Conservation (phyloP, 2,888 invertebrate genomes). For the Conchocele bisecta region DNA sequence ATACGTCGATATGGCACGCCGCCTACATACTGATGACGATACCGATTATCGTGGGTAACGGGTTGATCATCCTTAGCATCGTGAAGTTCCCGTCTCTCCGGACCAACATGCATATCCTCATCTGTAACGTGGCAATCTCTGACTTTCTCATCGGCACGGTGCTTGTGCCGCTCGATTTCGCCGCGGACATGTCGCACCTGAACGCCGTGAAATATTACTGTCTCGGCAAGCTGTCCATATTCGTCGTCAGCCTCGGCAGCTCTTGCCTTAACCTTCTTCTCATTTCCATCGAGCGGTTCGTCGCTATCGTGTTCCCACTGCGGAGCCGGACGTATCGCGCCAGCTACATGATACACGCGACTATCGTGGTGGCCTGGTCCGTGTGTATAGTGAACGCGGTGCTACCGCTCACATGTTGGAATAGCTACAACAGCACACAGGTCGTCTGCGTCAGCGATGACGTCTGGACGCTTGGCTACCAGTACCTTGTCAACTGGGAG, state of each 20-base stretch:
- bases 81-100: conserved; percentile 16
- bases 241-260: conserved; percentile 29
- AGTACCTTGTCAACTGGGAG: background rate
- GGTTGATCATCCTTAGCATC: conserved; percentile 35
- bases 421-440: conserved; percentile 15
- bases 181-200: conserved; percentile 5
- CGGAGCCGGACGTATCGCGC: background rate
- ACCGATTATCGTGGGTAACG: conserved; percentile 38
- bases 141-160: conserved; percentile 33
- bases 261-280: conserved; percentile 37
- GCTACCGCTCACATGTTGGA: conserved; percentile 30
- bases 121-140: conserved; percentile 31
- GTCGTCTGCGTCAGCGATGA: conserved; percentile 8
- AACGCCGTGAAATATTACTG: conserved; percentile 29
- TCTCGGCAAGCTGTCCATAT: conserved; percentile 31
- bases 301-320: conserved; percentile 29
- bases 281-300: conserved; percentile 38
- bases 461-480: conserved; percentile 13
- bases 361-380: conserved; percentile 29
- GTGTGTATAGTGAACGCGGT: background rate
- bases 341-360: background rate
- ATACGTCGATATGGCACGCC: conserved; percentile 32
- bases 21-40: conserved; percentile 19
- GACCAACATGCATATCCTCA: conserved; percentile 30
- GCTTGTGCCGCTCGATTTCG: conserved; percentile 30